A percentile compares a stretch with the other conserved stretches of the same genome.
Conservation (phyloP, 2,113 vertebrate genomes). For the Chaetorhynchus papuensis region DNA sequence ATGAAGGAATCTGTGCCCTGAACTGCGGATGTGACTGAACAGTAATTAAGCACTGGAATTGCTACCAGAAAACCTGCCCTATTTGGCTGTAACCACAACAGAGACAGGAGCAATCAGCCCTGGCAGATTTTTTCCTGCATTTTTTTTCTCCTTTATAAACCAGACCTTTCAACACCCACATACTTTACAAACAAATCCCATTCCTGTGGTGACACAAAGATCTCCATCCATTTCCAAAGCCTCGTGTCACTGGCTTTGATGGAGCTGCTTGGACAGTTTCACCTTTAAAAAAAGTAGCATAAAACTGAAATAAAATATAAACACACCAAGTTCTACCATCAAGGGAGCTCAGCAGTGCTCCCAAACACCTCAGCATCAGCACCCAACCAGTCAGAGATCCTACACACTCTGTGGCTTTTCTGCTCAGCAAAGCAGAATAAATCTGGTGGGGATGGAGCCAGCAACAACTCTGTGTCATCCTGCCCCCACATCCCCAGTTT, state of each 20-base stretch:
- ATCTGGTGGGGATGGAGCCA: not conserved
- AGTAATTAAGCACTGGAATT: not conserved
- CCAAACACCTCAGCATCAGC: not conserved
- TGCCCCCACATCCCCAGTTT: not conserved
- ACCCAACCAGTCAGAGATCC: not conserved
- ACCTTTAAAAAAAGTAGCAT: not conserved
- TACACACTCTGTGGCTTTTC: not conserved
- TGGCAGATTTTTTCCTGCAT: not conserved
- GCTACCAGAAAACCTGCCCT: not conserved
- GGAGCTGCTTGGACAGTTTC: not conserved
- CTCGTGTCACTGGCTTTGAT: not conserved
- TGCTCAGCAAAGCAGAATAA: conserved; percentile 7
- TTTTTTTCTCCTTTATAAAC: not conserved
- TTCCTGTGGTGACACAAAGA: not conserved
- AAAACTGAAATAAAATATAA: not conserved
- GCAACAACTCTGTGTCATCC: not conserved
- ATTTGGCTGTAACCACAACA: not conserved
- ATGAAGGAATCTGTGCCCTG: not conserved
- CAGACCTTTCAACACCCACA: not conserved
- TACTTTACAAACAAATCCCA: not conserved
- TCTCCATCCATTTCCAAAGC: not conserved
- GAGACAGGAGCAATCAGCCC: not conserved
- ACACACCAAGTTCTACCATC: not conserved
- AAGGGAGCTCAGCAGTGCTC: not conserved
- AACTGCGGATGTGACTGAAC: not conserved